Evolutionary conservation across 2,888 invertebrate species (phyloP).

Genomic region (Liopterus haemorrhoidalis): DNA sequence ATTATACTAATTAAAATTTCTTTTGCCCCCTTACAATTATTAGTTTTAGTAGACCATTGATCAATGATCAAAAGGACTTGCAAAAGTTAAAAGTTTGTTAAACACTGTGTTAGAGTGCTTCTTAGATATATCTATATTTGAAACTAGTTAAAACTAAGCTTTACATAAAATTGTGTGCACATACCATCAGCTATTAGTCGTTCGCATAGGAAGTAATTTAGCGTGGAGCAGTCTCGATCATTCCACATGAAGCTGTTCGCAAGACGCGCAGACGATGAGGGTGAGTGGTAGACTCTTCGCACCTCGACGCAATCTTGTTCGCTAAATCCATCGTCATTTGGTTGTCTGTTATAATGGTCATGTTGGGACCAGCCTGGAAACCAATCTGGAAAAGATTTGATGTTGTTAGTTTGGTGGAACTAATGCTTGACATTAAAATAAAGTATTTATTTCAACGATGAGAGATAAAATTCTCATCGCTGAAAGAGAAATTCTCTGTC

Average conservation of each 20-base stretch:
- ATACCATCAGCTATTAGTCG: slow-evolving; percentile 61
- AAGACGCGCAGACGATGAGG: slow-evolving; percentile 45
- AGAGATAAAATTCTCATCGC: too few relatives aligned
- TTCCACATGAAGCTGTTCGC: slow-evolving; percentile 72
- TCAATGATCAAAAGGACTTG: too few relatives aligned
- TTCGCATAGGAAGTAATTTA: slow-evolving; percentile 72
- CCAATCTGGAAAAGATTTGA: slow-evolving; percentile 60
- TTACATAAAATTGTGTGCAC: slow-evolving; percentile 29
- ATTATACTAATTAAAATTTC: too few relatives aligned
- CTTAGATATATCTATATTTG: too few relatives aligned
- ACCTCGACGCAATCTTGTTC: slow-evolving; percentile 78
- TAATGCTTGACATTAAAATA: too few relatives aligned
- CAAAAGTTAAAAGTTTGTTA: too few relatives aligned
- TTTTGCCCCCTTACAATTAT: too few relatives aligned
- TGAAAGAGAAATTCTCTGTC: too few relatives aligned
- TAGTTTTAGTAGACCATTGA: too few relatives aligned
- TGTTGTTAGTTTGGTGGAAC: too few relatives aligned
- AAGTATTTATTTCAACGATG: too few relatives aligned
- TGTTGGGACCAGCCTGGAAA: slow-evolving; percentile 73
- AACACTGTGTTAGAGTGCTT: too few relatives aligned
- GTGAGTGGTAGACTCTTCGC: slow-evolving; percentile 59
- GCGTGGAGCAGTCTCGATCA: slow-evolving; percentile 67
- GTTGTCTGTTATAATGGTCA: slow-evolving; percentile 61
- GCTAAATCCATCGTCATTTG: slow-evolving; percentile 76
- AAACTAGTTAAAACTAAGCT: neutral